phyloP scores from a whole-genome alignment of 2,113 vertebrate genomes.

The Esox niger region DNA sequence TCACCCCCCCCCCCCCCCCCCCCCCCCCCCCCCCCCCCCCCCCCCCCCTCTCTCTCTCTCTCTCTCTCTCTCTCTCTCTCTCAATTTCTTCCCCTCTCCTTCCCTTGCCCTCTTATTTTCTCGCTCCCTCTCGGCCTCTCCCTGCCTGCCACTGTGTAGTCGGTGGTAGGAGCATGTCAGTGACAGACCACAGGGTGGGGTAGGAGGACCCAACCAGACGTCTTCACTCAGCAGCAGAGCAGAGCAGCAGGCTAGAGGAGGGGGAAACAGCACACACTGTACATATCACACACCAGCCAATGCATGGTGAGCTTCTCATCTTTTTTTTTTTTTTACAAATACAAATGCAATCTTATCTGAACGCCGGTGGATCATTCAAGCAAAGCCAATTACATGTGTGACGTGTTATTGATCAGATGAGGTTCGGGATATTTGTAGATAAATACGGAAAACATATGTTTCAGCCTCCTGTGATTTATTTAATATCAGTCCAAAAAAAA shows the following conservation, averaged over 20 bases:
- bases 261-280: neutral
- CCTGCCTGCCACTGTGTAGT: conserved; percentile 16
- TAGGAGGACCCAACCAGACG: conserved; percentile 76
- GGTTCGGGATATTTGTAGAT: neutral
- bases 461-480: neutral
- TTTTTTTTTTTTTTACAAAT: neutral
- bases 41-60: too few relatives aligned
- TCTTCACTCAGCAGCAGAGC: conserved; percentile 50
- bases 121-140: neutral
- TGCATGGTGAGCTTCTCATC: neutral
- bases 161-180: conserved; percentile 61
- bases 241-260: conserved; percentile 12
- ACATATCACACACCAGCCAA: too few relatives aligned
- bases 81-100: neutral
- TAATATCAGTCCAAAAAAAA: neutral
- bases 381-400: neutral
- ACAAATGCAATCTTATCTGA: neutral
- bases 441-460: neutral
- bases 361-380: neutral
- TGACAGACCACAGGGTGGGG: conserved; percentile 90
- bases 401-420: neutral
- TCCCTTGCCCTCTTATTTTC: neutral
- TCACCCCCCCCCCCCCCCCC: neutral
- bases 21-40: too few relatives aligned
- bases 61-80: too few relatives aligned